Percentiles rank a stretch among this genome's conserved stretches.
Evolutionary conservation across 2,797 vertebrate genomes (phyloP).

Genomic region (Prunella strophiata): DNA sequence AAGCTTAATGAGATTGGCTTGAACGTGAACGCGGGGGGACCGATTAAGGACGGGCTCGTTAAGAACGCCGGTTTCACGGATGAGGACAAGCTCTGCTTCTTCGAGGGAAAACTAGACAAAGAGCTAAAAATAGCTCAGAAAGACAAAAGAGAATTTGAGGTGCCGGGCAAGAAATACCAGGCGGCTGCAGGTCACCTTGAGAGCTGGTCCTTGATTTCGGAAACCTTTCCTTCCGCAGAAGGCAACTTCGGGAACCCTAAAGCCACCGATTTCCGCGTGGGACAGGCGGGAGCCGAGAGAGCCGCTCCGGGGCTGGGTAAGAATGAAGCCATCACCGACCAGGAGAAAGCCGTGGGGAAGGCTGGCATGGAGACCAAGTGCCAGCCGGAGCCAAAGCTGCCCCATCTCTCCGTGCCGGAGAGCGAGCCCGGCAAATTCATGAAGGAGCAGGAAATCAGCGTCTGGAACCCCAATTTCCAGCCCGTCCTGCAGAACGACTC

Average conservation of each 20-base stretch:
- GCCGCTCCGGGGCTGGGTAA: background rate
- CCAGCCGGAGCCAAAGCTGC: constrained; percentile 51
- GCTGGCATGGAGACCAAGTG: constrained; percentile 63
- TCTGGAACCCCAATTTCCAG: constrained; percentile 78
- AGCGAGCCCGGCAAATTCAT: background rate
- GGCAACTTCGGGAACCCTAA: constrained; percentile 52
- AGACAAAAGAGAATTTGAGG: constrained; percentile 74
- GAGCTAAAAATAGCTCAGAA: constrained; percentile 80
- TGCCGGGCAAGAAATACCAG: constrained; percentile 61
- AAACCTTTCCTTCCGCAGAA: constrained; percentile 6
- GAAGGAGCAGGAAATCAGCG: constrained; percentile 69
- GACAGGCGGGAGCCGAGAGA: constrained; percentile 17
- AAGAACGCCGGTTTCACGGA: constrained; percentile 85
- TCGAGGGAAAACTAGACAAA: constrained; percentile 82
- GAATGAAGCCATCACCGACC: constrained; percentile 68
- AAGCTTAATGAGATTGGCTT: constrained; percentile 81
- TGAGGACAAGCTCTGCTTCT: constrained; percentile 92
- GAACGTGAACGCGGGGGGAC: constrained; percentile 72
- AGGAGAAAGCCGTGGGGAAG: constrained; percentile 72
- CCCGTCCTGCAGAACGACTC: constrained; percentile 6
- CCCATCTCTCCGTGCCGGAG: background rate
- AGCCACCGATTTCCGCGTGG: constrained; percentile 35
- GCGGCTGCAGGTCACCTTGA: constrained; percentile 74
- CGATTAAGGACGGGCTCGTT: constrained; percentile 71
- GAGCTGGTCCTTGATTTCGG: constrained; percentile 73